Base-by-base conservation (phyloP, 1,140 invertebrate species). In the Bilobella aurantiaca region DNA sequence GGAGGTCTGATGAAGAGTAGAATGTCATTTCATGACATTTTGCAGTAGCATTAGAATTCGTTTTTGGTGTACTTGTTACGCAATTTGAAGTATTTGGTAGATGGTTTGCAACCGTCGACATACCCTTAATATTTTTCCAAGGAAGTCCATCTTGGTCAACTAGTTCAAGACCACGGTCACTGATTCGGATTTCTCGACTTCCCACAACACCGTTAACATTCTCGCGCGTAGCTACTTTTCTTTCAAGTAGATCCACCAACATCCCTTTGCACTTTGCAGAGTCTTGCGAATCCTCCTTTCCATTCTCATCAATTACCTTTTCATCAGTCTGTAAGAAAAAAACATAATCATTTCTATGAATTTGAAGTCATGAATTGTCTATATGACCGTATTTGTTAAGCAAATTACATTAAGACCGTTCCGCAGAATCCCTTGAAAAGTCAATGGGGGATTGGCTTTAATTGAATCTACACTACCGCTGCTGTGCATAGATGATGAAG, bases 231-330 rank as follows among this genome's bases (percentile, higher is more conserved):
- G 84, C 82, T 0, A 87, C 79, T 71, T 82, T 82, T 66, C 82
- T 81, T 64, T 88, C 86, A 0, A 88, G 74, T 27, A 88, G 75
- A 75, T 87, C 86, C 0, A 84, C 85, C 3, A 88, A 74, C 80
- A 86, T 84, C 70, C 65, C 79, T 75, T 77, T 81, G 58, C 81
- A 78, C 31, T 37, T 61, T 8, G 34, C n/a, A 18, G 21, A 14
- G 27, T 8, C 21, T 47, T 34, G 2, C 29, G 14, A 56, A 16
- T 42, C 21, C 42, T 57, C 49, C 46, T 37, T 56, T 31, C 47
- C 49, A 25, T 30, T 12, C 27, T 27, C 46, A 23, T 56, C 16
- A 18, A 16, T n/a, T 27, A 30, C 29, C 8, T 47, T 30, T 58
- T 12, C 14, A 18, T 53, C 49, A 3, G 49, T 16, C 49, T 53